Evolutionary conservation across 2,797 vertebrate species (phyloP).

Genomic region (Babyrousa celebensis): DNA sequence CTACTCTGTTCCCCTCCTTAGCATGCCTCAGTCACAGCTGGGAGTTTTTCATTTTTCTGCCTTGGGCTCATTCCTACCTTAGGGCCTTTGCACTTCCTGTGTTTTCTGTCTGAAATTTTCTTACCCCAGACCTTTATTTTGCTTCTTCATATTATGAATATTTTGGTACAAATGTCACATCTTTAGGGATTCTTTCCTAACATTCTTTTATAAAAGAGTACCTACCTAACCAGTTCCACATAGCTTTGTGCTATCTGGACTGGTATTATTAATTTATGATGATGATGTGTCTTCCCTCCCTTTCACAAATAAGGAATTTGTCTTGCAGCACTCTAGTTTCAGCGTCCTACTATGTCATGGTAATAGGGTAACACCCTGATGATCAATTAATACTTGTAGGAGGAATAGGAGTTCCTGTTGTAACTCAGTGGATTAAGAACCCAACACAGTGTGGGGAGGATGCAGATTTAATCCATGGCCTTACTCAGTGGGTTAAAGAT

Average conservation of each 20-base stretch:
- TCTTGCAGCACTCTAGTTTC: not conserved
- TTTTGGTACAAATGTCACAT: slow-evolving; percentile 24
- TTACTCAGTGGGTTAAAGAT: too few relatives aligned
- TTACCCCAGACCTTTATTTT: not conserved
- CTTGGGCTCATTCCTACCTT: not conserved
- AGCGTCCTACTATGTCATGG: not conserved
- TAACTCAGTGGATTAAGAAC: too few relatives aligned
- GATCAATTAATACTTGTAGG: not conserved
- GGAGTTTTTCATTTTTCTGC: not conserved
- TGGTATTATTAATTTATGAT: not conserved
- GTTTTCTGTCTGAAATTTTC: not conserved
- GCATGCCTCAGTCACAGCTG: not conserved
- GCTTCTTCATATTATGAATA: not conserved
- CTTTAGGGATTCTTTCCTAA: not conserved
- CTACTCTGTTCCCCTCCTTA: not conserved
- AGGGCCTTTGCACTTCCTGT: not conserved
- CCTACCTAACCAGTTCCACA: not conserved
- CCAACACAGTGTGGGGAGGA: too few relatives aligned
- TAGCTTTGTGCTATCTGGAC: not conserved
- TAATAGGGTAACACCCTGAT: not conserved
- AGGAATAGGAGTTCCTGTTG: not conserved
- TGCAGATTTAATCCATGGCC: too few relatives aligned
- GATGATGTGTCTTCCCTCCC: not conserved
- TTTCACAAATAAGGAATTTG: not conserved
- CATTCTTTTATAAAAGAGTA: not conserved